Evolutionary conservation across 2,888 invertebrate genomes (phyloP).

Genomic region (Phania funesta): DNA sequence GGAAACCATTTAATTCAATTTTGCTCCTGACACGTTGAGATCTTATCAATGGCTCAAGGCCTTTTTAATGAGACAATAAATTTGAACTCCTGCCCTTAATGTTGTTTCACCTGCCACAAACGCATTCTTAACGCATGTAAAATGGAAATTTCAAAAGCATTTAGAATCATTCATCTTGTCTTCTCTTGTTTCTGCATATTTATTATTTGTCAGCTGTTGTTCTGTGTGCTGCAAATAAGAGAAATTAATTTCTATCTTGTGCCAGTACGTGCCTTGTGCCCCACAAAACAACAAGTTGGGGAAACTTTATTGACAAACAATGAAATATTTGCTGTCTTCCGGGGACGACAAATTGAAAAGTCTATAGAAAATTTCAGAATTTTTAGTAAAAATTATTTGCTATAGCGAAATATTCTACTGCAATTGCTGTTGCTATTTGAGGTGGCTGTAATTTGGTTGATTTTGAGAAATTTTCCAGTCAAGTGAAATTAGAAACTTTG

Average conservation of each 20-base stretch:
- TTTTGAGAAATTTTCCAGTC: too few relatives aligned
- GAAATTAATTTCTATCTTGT: background rate
- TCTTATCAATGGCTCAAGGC: background rate
- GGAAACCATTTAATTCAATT: constrained; percentile 44
- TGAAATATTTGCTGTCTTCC: too few relatives aligned
- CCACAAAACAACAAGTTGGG: too few relatives aligned
- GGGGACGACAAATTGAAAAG: too few relatives aligned
- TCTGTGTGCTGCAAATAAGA: background rate
- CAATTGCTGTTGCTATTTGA: too few relatives aligned
- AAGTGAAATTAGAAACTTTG: too few relatives aligned
- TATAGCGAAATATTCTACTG: too few relatives aligned
- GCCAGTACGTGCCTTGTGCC: too few relatives aligned
- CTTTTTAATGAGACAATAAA: constrained; percentile 38
- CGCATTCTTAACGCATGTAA: background rate
- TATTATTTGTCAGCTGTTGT: background rate
- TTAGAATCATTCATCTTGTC: constrained; percentile 21
- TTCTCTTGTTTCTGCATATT: background rate
- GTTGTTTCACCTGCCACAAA: background rate
- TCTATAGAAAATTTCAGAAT: too few relatives aligned
- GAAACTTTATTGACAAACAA: too few relatives aligned
- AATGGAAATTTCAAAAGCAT: background rate
- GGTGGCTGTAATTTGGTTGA: too few relatives aligned
- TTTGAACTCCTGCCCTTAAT: constrained; percentile 4
- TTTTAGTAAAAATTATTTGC: too few relatives aligned
- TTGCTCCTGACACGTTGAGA: constrained; percentile 11